These are phyloP conservation scores for Stegostoma tigrinum DNA, from an alignment of 2,113 vertebrate species.

Conservation along the genomic window DNA sequence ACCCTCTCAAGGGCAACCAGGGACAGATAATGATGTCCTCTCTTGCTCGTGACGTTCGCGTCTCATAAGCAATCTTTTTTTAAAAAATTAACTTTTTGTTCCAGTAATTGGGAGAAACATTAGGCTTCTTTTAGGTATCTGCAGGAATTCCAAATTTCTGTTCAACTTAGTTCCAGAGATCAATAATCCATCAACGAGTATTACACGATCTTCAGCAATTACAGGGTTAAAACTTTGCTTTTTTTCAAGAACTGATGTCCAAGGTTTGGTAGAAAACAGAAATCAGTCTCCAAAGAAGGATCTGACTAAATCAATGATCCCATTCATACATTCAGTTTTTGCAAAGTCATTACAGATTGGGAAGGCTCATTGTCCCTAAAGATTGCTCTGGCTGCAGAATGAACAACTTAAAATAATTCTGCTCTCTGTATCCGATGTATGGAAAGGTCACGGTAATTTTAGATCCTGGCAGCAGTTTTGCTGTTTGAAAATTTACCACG, in stretches of 20 bases:
- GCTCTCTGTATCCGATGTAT: background rate
- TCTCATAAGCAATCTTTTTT: too few relatives aligned
- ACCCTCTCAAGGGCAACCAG: too few relatives aligned
- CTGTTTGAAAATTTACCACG: background rate
- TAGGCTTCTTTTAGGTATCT: background rate
- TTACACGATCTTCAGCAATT: background rate
- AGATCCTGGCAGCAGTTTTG: background rate
- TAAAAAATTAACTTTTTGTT: background rate
- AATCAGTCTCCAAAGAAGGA: background rate
- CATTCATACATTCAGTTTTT: background rate
- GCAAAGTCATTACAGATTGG: background rate
- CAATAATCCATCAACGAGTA: background rate
- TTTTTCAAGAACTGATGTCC: background rate
- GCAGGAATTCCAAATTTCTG: background rate
- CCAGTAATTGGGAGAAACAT: background rate
- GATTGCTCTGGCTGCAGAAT: background rate
- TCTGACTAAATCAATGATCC: background rate
- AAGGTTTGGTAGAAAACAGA: background rate
- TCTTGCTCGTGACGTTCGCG: too few relatives aligned
- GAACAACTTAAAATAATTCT: background rate
- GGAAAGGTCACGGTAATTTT: background rate
- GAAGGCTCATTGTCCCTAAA: background rate
- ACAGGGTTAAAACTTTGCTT: background rate
- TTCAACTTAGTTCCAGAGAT: background rate
- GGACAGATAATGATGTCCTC: too few relatives aligned